Percentiles rank a stretch among this genome's conserved stretches.
Conservation (phyloP, 1,140 invertebrate genomes). For the Brachionus asplanchnoidis region DNA sequence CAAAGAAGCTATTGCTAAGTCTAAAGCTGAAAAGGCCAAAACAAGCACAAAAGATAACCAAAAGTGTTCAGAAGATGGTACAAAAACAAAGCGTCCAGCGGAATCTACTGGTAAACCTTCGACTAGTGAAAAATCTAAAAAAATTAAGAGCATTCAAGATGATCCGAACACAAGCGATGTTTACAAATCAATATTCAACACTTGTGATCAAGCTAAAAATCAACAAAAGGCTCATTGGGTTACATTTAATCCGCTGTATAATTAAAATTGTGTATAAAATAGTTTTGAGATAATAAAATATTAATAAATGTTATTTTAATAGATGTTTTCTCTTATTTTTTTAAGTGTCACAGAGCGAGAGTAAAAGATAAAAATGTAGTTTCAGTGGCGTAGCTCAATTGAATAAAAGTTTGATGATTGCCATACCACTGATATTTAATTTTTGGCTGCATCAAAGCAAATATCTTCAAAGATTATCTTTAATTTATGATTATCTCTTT, state of each 20-base stretch:
- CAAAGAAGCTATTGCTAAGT: conserved; percentile 39
- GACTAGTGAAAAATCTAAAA: conserved; percentile 23
- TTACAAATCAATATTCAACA: conserved; percentile 90
- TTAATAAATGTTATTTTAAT: conserved; percentile 15
- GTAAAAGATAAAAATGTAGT: too few relatives aligned
- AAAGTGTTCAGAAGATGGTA: conserved; percentile 7
- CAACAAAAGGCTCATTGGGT: conserved; percentile 90
- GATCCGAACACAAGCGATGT: conserved; percentile 83
- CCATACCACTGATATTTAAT: too few relatives aligned
- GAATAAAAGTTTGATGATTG: too few relatives aligned
- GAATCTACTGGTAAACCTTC: neutral
- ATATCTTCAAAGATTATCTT: too few relatives aligned
- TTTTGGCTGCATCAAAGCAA: too few relatives aligned
- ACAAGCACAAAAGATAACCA: neutral
- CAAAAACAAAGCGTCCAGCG: neutral
- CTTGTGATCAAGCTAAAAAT: conserved; percentile 74
- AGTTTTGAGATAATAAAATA: neutral
- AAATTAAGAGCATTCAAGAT: conserved; percentile 58
- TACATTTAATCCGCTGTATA: conserved; percentile 93
- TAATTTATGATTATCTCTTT: too few relatives aligned
- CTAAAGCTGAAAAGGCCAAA: conserved; percentile 42
- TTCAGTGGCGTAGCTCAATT: too few relatives aligned
- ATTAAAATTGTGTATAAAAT: conserved; percentile 60
- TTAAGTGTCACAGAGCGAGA: too few relatives aligned
- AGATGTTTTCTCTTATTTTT: neutral